phyloP scores from a whole-genome alignment of 2,113 vertebrate species.

The Leptobrachium leishanense region DNA sequence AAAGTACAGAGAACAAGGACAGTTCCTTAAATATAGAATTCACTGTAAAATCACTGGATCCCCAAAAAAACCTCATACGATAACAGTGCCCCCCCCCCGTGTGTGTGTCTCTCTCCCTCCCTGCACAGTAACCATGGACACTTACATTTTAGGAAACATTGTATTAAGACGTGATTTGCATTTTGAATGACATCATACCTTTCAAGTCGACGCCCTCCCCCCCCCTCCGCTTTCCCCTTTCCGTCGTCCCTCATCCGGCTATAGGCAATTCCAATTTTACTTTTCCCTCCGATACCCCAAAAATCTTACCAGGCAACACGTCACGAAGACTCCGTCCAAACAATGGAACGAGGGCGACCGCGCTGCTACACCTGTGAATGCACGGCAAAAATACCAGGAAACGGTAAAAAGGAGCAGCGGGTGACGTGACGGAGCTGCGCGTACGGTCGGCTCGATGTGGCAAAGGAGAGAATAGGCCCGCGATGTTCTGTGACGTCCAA shows the following conservation, averaged over 20 bases:
- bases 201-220: too few species aligned
- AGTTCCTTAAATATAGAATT: too few species aligned
- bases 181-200: slow-evolving; percentile 16
- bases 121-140: background rate
- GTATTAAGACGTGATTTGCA: background rate
- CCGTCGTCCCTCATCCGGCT: background rate
- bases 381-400: background rate
- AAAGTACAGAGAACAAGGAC: too few species aligned
- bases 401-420: background rate
- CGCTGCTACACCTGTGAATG: background rate
- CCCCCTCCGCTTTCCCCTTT: background rate
- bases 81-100: background rate
- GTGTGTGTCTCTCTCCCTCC: background rate
- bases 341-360: background rate
- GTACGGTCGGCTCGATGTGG: too few species aligned
- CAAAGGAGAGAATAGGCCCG: too few species aligned
- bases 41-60: too few species aligned
- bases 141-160: slow-evolving; percentile 1
- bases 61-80: too few species aligned
- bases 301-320: too few species aligned
- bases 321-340: too few species aligned
- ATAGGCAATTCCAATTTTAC: too few species aligned
- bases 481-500: background rate
- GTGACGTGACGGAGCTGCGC: background rate
- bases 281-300: too few species aligned